These are phyloP conservation scores for Polydrusus pterygomalis DNA, from an alignment of 2,888 invertebrate species.

Conservation along the genomic window DNA sequence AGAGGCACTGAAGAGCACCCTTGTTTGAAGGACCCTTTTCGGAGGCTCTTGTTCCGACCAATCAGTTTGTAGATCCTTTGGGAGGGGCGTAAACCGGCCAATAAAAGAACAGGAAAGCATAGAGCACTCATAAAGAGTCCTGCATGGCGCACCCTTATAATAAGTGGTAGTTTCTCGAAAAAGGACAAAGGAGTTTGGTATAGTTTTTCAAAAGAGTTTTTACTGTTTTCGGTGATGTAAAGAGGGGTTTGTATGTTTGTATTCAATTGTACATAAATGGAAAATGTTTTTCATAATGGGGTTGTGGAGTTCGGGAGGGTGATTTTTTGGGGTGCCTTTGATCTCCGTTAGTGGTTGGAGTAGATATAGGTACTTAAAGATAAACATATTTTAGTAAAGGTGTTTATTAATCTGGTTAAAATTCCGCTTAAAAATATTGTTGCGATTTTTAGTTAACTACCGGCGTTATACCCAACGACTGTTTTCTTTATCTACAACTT, in stretches of 20 bases:
- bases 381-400: too few species aligned
- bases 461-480: too few species aligned
- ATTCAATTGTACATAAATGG: conserved; percentile 46
- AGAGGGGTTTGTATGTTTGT: conserved; percentile 50
- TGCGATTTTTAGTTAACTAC: too few species aligned
- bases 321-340: too few species aligned
- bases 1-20: conserved; percentile 71
- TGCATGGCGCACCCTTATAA: conserved; percentile 55
- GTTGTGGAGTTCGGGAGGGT: conserved; percentile 26
- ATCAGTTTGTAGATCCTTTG: conserved; percentile 60
- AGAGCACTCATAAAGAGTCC: conserved; percentile 45
- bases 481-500: too few species aligned
- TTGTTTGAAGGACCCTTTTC: conserved; percentile 70
- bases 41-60: conserved; percentile 68
- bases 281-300: conserved; percentile 41
- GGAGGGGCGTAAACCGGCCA: conserved; percentile 68
- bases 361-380: background rate
- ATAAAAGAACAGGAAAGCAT: conserved; percentile 57
- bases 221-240: conserved; percentile 27
- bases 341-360: background rate
- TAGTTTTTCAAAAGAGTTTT: conserved; percentile 37
- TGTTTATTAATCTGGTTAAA: too few species aligned
- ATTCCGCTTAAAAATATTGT: too few species aligned
- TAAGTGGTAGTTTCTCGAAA: conserved; percentile 55
- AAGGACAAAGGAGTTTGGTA: conserved; percentile 45